Evolutionary conservation across 2,113 vertebrate species (phyloP).

Genomic region (Triplophysa dalaica): DNA sequence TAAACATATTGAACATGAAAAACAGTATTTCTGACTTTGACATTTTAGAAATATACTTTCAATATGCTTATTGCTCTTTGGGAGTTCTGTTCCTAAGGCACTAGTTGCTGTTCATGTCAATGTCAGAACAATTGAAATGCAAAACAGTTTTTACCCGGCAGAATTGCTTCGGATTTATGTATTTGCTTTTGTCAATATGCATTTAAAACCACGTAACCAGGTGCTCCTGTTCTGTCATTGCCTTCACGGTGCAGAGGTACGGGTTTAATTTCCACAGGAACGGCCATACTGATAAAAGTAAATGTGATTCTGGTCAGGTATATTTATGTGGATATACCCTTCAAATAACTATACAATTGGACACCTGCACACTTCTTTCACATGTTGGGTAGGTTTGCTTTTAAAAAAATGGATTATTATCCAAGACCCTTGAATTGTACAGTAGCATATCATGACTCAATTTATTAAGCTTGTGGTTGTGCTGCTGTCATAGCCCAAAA

Average conservation of each 20-base stretch:
- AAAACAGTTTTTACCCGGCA: not conserved
- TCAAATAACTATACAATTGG: not conserved
- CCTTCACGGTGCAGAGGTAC: no score
- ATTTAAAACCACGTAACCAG: not conserved
- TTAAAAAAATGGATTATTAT: no score
- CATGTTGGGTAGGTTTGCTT: no score
- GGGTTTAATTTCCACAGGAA: no score
- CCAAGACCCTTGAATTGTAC: not conserved
- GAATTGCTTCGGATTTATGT: not conserved
- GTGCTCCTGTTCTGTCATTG: no score
- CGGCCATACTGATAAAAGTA: no score
- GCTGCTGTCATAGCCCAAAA: constrained; percentile 41
- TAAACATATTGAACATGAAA: constrained; percentile 3
- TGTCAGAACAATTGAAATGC: not conserved
- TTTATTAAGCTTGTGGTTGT: constrained; percentile 51
- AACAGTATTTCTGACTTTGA: not conserved
- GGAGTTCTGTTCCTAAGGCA: not conserved
- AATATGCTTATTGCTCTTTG: not conserved
- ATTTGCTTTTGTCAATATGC: not conserved
- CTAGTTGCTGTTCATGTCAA: not conserved
- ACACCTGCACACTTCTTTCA: not conserved
- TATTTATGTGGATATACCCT: not conserved
- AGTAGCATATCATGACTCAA: constrained; percentile 31
- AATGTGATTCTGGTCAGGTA: not conserved
- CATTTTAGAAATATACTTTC: not conserved